Conservation (phyloP, 2,797 vertebrate genomes). For the Perodicticus potto region DNA sequence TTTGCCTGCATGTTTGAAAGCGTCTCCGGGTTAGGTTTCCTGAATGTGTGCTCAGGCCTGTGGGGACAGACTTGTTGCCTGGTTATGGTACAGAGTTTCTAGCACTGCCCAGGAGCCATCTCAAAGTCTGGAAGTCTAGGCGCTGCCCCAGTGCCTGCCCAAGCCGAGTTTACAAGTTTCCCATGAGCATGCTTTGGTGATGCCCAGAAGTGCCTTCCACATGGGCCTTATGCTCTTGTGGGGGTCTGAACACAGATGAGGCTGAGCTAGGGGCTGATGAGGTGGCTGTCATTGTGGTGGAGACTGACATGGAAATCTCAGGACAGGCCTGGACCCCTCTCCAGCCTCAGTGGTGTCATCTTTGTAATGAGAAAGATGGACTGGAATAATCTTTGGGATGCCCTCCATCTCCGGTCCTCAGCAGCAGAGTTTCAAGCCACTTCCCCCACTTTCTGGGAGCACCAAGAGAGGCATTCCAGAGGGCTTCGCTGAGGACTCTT, state of each 20-base stretch:
- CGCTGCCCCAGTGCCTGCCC: background rate
- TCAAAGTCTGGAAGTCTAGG: background rate
- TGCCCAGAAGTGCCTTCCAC: background rate
- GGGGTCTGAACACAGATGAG: background rate
- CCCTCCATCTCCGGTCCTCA: background rate
- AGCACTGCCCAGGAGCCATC: background rate
- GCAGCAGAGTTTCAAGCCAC: background rate
- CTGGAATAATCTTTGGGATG: background rate
- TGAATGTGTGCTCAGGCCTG: slow-evolving; percentile 80
- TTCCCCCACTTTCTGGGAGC: background rate
- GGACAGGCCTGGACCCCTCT: background rate
- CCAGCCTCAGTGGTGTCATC: background rate
- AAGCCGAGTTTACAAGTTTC: background rate
- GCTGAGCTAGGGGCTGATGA: too few relatives aligned
- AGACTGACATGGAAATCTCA: background rate
- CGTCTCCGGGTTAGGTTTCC: slow-evolving; percentile 83
- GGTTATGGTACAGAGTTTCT: background rate
- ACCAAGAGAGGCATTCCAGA: background rate
- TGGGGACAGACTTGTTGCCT: background rate
- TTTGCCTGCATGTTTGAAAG: slow-evolving; percentile 80
- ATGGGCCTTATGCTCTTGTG: background rate
- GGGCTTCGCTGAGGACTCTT: background rate
- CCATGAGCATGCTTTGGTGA: background rate
- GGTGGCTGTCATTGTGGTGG: background rate
- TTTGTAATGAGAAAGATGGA: background rate